Evolutionary conservation across 2,888 invertebrate species (phyloP).

Genomic region (Belgica antarctica): DNA sequence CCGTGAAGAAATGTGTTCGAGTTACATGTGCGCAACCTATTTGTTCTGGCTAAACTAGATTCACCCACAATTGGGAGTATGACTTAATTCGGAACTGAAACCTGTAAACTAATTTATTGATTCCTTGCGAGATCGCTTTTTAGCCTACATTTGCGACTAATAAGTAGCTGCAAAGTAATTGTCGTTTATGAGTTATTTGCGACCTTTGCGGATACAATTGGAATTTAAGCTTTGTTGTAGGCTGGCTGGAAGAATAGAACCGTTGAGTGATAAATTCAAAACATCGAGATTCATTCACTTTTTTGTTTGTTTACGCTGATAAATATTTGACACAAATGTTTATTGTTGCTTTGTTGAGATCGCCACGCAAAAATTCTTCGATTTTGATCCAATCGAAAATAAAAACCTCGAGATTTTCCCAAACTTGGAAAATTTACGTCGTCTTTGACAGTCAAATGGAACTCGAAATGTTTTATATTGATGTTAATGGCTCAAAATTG

Average conservation of each 20-base stretch:
- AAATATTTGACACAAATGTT: too few species aligned
- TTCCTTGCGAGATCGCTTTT: not conserved
- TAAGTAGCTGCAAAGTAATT: not conserved
- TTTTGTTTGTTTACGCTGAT: too few species aligned
- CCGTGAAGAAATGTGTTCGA: not conserved
- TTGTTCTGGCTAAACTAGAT: not conserved
- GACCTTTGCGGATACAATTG: conserved; percentile 2
- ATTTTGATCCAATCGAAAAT: too few species aligned
- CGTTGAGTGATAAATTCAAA: not conserved
- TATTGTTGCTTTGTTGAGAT: too few species aligned
- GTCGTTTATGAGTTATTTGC: not conserved
- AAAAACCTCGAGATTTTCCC: too few species aligned
- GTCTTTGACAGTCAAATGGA: too few species aligned
- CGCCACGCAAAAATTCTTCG: too few species aligned
- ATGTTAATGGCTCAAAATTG: too few species aligned
- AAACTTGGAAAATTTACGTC: too few species aligned
- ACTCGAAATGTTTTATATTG: too few species aligned
- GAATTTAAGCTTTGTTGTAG: not conserved
- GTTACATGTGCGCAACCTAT: not conserved
- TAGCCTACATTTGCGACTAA: conserved; percentile 1
- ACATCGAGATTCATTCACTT: not conserved
- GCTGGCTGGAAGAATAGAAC: not conserved
- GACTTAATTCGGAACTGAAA: too few species aligned
- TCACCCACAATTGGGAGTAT: not conserved
- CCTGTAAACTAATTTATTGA: not conserved